These are phyloP conservation scores for Agrotis puta DNA, from an alignment of 2,888 invertebrate genomes.

Conservation along the genomic window DNA sequence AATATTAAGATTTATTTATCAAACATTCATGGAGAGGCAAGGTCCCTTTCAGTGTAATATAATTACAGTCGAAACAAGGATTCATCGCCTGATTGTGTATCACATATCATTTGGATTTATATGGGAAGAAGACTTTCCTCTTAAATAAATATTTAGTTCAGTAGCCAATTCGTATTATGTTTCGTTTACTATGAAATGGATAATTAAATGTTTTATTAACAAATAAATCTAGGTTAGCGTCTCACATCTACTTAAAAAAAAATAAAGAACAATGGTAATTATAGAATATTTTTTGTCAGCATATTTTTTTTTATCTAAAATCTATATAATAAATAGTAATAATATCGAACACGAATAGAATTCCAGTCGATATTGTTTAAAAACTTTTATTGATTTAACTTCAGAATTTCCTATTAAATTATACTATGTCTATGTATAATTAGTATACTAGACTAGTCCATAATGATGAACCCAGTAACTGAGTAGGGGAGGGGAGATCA, in stretches of 20 bases:
- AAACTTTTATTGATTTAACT: conserved; percentile 1
- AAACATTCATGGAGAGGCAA: neutral
- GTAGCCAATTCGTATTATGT: too few species aligned
- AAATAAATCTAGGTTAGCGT: too few species aligned
- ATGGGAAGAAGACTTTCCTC: conserved; percentile 10
- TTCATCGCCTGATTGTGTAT: conserved; percentile 33
- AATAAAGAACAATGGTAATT: too few species aligned
- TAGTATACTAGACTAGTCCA: neutral
- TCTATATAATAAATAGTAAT: neutral
- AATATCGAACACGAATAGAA: neutral
- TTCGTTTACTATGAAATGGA: too few species aligned
- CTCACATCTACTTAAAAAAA: too few species aligned
- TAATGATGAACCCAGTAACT: neutral
- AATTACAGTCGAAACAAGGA: conserved; percentile 21
- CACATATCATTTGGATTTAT: conserved; percentile 37
- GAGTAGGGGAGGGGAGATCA: neutral
- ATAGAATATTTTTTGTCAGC: too few species aligned
- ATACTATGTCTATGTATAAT: too few species aligned
- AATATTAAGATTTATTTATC: too few species aligned
- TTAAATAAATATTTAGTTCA: too few species aligned
- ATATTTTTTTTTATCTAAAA: too few species aligned
- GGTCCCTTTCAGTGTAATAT: neutral
- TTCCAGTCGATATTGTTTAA: too few species aligned
- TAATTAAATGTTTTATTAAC: too few species aligned
- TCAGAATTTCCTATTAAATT: neutral